Percentiles rank a stretch among this genome's conserved stretches.
Conservation (phyloP, 2,797 vertebrate species). For the Sphaeramia orbicularis region DNA sequence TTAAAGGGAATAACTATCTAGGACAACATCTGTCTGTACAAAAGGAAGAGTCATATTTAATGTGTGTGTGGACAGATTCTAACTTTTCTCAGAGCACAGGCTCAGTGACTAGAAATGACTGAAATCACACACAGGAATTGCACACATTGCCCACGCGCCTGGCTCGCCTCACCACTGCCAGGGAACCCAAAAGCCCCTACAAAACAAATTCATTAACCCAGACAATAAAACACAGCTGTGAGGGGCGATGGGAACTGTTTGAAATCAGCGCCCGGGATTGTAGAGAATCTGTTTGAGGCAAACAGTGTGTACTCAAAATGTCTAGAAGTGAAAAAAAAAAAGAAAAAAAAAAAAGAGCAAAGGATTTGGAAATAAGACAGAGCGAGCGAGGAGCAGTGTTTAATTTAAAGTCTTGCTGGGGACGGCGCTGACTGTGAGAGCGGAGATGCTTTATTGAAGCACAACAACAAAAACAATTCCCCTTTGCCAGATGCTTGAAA, state of each 20-base stretch:
- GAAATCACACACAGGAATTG: constrained; percentile 55
- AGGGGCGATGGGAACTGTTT: constrained; percentile 69
- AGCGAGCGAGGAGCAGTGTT: constrained; percentile 53
- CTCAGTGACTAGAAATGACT: constrained; percentile 51
- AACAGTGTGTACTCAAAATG: constrained; percentile 60
- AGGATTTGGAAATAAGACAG: constrained; percentile 46
- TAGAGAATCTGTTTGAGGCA: constrained; percentile 65
- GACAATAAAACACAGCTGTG: constrained; percentile 84
- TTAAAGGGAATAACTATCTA: constrained; percentile 24
- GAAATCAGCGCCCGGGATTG: constrained; percentile 73
- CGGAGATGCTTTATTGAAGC: constrained; percentile 49
- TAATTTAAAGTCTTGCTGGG: constrained; percentile 58
- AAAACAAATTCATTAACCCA: constrained; percentile 84
- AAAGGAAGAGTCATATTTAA: constrained; percentile 5
- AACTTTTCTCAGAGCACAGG: constrained; percentile 22
- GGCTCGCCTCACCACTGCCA: constrained; percentile 72
- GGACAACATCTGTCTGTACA: constrained; percentile 19
- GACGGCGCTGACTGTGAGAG: constrained; percentile 56
- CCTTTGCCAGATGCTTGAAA: constrained; percentile 56
- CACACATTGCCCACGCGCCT: constrained; percentile 70
- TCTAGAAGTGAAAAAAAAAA: constrained; percentile 21
- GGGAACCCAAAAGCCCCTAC: constrained; percentile 79
- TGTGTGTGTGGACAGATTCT: constrained; percentile 29
- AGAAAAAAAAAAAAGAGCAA: constrained; percentile 23
- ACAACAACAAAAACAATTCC: constrained; percentile 59